These are phyloP conservation scores for Aleadryas rufinucha DNA, from an alignment of 2,113 vertebrate genomes.

Conservation along the genomic window DNA sequence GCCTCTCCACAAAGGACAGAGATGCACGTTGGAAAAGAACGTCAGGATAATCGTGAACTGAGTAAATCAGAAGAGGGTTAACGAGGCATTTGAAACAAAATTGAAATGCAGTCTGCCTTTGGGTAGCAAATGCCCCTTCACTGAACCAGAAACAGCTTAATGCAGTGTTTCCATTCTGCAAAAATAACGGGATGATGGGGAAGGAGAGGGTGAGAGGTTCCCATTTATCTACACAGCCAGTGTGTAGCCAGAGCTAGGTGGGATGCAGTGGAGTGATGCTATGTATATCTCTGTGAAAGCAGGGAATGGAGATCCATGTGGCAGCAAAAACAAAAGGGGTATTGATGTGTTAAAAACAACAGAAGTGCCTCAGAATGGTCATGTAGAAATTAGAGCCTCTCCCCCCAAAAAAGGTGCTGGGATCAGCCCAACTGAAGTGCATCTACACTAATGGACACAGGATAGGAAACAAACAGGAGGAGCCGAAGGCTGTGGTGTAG, in stretches of 20 bases:
- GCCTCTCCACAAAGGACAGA: background rate
- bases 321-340: background rate
- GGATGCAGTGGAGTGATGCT: background rate
- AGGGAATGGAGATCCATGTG: background rate
- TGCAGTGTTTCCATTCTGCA: background rate
- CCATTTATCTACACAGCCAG: background rate
- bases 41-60: background rate
- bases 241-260: background rate
- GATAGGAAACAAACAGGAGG: background rate
- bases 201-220: background rate
- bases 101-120: background rate
- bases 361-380: background rate
- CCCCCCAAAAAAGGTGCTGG: background rate
- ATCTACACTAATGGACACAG: background rate
- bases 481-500: background rate
- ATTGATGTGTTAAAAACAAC: background rate
- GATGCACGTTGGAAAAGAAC: rapidly evolving
- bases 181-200: background rate
- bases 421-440: background rate
- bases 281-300: background rate
- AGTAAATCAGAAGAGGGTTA: background rate
- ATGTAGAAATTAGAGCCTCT: background rate
- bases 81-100: conserved; percentile 4
- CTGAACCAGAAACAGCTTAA: conserved; percentile 44
- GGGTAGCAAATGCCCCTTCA: background rate